Evolutionary conservation across 37 sponge, comb jelly and placozoan genomes (phyloP), one percentile per base, ranked within the genome.

Genomic region (Theonella swinhoei): DNA sequence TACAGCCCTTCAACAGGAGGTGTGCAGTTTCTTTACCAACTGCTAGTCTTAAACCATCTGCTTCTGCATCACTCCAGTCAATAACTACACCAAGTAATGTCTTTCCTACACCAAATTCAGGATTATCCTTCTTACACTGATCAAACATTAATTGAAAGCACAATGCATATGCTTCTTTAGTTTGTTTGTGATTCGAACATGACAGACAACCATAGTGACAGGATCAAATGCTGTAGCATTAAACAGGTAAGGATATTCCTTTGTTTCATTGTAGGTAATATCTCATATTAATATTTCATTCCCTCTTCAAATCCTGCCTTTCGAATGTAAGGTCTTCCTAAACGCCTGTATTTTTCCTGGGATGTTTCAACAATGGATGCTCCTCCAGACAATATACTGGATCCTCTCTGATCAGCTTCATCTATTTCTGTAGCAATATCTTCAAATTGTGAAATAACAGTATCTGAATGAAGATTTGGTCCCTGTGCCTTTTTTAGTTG

Each of bases 21-120:
- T 37, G n/a, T 22, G 85, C 62, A 35, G 28, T 58, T 11, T 85
- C 78, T 42, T 77, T 30, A 29, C 85, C 85, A 47, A 85, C 41
- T 54, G 72, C 85, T 29, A 0, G 17, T 43, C 69, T 20, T 20
- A 85, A 70, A 31, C 85, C 85, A 11, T 68, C 47, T 31, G 47
- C 28, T 43, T 85, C 71, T 2, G 71, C 58, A 32, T 85, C 85
- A 59, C 62, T 60, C 85, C 78, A 85, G 71, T 85, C 85, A 54
- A 30, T 5, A 37, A 85, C 62, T 0, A 85, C 70, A 4, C 85
- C 85, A 26, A 70, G 68, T 7, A 85, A 62, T 17, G 71, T 77
- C 3, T 85, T 68, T 58, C 85, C 85, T 26, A 85, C 71, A 0
- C 30, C 63, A 54, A 85, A 85, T 24, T 59, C 60, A 4, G 78